Evolutionary conservation across 2,888 invertebrate genomes (phyloP).

Genomic region (Euclidia mi): DNA sequence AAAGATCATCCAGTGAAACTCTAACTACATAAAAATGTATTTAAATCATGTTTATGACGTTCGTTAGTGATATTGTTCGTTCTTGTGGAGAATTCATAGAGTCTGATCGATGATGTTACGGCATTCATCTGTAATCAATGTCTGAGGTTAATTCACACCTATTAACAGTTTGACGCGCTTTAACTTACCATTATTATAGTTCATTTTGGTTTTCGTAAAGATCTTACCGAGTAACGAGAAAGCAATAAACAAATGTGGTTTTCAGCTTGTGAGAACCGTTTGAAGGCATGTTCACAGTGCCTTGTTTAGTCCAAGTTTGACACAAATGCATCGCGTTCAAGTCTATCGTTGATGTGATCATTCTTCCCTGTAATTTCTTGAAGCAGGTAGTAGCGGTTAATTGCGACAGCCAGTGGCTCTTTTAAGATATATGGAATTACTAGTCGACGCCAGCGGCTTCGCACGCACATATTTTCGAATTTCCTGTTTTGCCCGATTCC

Average conservation of each 20-base stretch:
- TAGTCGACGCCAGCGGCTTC: too few relatives aligned
- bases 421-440: too few relatives aligned
- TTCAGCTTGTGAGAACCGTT: too few relatives aligned
- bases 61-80: slow-evolving; percentile 24
- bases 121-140: slow-evolving; percentile 24
- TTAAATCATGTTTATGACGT: slow-evolving; percentile 15
- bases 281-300: too few relatives aligned
- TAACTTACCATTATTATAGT: slow-evolving; percentile 21
- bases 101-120: slow-evolving; percentile 26
- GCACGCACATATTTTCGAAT: too few relatives aligned
- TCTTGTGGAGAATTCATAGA: slow-evolving; percentile 5
- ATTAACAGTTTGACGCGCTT: slow-evolving; percentile 32
- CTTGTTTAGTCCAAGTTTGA: too few relatives aligned
- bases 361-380: too few relatives aligned
- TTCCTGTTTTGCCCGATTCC: too few relatives aligned
- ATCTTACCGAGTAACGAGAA: slow-evolving; percentile 1
- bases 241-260: neutral
- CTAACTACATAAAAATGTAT: slow-evolving; percentile 9
- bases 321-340: too few relatives aligned
- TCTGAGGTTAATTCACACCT: slow-evolving; percentile 20
- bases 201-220: slow-evolving; percentile 12
- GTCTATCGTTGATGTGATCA: too few relatives aligned
- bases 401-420: too few relatives aligned
- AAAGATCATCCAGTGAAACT: slow-evolving; percentile 5
- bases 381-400: too few relatives aligned